A percentile compares a stretch with the other conserved stretches of the same genome.
Evolutionary conservation across 2,113 vertebrate genomes (phyloP).

Genomic region (Xenopus laevis): DNA sequence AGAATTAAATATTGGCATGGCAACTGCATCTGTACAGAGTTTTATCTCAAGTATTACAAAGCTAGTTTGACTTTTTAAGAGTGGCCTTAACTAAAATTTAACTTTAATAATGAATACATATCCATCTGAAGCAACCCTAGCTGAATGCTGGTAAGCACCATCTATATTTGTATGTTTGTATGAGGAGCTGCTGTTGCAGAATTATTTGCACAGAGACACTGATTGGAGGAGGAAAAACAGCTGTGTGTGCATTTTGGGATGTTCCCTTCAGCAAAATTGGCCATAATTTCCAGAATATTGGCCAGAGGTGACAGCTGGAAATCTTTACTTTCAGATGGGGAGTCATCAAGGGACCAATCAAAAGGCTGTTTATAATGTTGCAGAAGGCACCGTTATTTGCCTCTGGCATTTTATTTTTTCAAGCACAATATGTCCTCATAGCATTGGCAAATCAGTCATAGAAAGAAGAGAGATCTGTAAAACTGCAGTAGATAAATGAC

Average conservation of each 20-base stretch:
- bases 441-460: slow-evolving; percentile 2
- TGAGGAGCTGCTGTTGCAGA: slow-evolving; percentile 12
- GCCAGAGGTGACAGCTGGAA: slow-evolving; percentile 42
- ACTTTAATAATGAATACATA: neutral
- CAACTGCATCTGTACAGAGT: too few relatives aligned
- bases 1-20: too few relatives aligned
- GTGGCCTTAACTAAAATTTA: too few relatives aligned
- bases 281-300: slow-evolving; percentile 10
- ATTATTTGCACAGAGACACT: slow-evolving; percentile 14
- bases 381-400: slow-evolving; percentile 25
- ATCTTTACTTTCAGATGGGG: slow-evolving; percentile 35
- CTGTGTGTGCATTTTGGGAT: slow-evolving; percentile 25
- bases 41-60: too few relatives aligned
- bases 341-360: slow-evolving; percentile 22
- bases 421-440: slow-evolving; percentile 10
- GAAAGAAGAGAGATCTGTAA: neutral
- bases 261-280: slow-evolving; percentile 29
- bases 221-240: slow-evolving; percentile 5
- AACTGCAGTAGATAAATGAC: slow-evolving; percentile 11
- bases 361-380: slow-evolving; percentile 11
- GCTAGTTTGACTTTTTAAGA: too few relatives aligned
- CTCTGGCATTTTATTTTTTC: slow-evolving; percentile 9
- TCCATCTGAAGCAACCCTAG: neutral
- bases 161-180: slow-evolving; percentile 20
- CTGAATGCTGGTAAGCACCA: neutral